These are phyloP conservation scores for Sinohyriopsis cumingii DNA, from an alignment of 2,888 invertebrate species.

Conservation along the genomic window DNA sequence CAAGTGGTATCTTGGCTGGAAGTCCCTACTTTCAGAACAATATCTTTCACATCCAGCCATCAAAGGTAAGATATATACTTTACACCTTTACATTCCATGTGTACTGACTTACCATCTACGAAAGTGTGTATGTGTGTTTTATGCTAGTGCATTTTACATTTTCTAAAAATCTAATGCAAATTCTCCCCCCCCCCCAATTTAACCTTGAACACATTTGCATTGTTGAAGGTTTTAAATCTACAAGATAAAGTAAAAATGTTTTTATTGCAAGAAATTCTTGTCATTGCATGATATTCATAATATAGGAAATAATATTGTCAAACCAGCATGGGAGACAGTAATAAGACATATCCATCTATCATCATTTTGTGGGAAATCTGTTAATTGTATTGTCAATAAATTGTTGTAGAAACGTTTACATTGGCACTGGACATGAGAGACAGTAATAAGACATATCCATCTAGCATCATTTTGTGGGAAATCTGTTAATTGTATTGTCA, in stretches of 20 bases:
- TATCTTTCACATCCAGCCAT: slow-evolving; percentile 76
- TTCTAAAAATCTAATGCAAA: neutral
- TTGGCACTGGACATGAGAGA: slow-evolving; percentile 92
- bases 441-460: too few species aligned
- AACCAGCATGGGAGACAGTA: too few species aligned
- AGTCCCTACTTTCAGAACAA: slow-evolving; percentile 74
- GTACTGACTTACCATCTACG: too few species aligned
- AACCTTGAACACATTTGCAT: neutral
- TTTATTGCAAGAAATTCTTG: too few species aligned
- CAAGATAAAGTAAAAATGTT: too few species aligned
- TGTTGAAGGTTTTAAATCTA: neutral
- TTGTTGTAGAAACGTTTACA: slow-evolving; percentile 75
- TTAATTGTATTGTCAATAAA: slow-evolving; percentile 88
- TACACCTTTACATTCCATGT: too few species aligned
- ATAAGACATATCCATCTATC: too few species aligned
- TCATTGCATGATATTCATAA: too few species aligned
- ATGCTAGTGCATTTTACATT: neutral
- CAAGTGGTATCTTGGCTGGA: slow-evolving; percentile 85
- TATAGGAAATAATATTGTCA: too few species aligned
- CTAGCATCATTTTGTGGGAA: too few species aligned
- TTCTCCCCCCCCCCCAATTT: neutral
- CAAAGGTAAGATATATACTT: slow-evolving; percentile 72
- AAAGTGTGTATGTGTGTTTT: too few species aligned
- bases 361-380: slow-evolving; percentile 7
- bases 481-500: too few species aligned